A percentile compares a stretch with the other conserved stretches of the same genome.
These are phyloP conservation scores for Anoplius nigerrimus DNA, from an alignment of 2,888 invertebrate genomes.

Conservation along the genomic window DNA sequence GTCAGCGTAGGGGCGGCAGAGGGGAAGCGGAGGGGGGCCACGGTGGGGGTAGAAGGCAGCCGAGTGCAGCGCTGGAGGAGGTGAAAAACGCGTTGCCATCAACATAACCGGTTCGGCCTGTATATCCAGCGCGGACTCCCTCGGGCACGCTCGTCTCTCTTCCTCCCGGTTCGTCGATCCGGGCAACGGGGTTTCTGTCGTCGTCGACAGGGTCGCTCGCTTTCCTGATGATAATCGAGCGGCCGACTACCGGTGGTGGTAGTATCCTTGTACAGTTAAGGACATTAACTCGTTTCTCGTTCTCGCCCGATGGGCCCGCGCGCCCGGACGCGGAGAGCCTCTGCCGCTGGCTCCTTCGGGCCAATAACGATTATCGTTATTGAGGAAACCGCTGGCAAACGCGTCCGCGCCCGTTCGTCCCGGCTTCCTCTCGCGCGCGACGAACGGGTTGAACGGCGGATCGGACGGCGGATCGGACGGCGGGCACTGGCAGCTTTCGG, in stretches of 20 bases:
- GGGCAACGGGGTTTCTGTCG: conserved; percentile 50
- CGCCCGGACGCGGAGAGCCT: conserved; percentile 5
- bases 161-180: conserved; percentile 42
- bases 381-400: no score
- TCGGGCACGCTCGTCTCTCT: conserved; percentile 37
- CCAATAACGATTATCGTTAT: conserved; percentile 10
- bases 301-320: conserved; percentile 17
- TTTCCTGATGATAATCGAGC: conserved; percentile 51
- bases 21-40: no score
- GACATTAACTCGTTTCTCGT: conserved; percentile 30
- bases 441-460: no score
- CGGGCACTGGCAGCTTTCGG: no score
- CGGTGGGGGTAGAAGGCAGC: conserved; percentile 17
- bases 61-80: conserved; percentile 57
- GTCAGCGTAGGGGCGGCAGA: no score
- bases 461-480: no score
- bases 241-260: conserved; percentile 30
- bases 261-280: conserved; percentile 38
- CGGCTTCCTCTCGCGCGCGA: no score
- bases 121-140: conserved; percentile 22
- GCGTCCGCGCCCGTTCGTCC: no score
- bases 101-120: conserved; percentile 67
- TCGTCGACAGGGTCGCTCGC: conserved; percentile 47
- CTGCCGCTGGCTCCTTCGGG: not conserved
- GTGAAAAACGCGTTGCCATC: conserved; percentile 69